Conservation (phyloP, 2,888 invertebrate genomes). For the Amphipyra berbera region DNA sequence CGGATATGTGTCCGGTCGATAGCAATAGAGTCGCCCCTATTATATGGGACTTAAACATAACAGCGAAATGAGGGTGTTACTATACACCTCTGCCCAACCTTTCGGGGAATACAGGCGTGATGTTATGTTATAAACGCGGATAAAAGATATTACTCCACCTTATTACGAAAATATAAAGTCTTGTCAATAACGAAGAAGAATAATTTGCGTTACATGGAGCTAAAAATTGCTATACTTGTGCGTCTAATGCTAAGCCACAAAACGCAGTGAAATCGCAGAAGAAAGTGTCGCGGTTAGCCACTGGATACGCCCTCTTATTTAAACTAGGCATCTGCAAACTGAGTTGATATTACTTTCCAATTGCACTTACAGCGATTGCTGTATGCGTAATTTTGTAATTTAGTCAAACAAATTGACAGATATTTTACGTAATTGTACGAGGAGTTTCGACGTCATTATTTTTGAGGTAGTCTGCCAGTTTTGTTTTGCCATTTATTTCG, state of each 20-base stretch:
- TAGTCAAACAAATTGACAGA: constrained; percentile 38
- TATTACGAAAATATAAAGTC: constrained; percentile 34
- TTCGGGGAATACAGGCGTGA: too few relatives aligned
- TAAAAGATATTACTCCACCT: constrained; percentile 15
- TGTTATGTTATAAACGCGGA: not conserved
- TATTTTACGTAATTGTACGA: constrained; percentile 37
- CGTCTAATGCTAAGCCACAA: constrained; percentile 65
- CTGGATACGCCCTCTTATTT: constrained; percentile 76
- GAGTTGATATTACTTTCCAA: constrained; percentile 66
- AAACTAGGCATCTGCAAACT: constrained; percentile 76
- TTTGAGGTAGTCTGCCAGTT: not conserved
- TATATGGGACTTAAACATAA: too few relatives aligned
- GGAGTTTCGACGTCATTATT: constrained; percentile 12
- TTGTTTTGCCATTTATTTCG: constrained; percentile 11
- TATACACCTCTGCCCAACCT: too few relatives aligned
- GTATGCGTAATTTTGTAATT: constrained; percentile 41
- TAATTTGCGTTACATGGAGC: constrained; percentile 44
- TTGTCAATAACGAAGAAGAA: constrained; percentile 53
- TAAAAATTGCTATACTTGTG: constrained; percentile 62
- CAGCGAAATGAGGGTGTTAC: too few relatives aligned
- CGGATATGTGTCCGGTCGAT: too few relatives aligned
- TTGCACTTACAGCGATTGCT: constrained; percentile 54
- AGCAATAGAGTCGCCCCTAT: too few relatives aligned
- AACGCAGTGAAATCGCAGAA: constrained; percentile 75
- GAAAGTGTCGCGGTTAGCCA: constrained; percentile 82